Conservation (phyloP, 2,113 vertebrate species). For the Seriola dumerili region DNA sequence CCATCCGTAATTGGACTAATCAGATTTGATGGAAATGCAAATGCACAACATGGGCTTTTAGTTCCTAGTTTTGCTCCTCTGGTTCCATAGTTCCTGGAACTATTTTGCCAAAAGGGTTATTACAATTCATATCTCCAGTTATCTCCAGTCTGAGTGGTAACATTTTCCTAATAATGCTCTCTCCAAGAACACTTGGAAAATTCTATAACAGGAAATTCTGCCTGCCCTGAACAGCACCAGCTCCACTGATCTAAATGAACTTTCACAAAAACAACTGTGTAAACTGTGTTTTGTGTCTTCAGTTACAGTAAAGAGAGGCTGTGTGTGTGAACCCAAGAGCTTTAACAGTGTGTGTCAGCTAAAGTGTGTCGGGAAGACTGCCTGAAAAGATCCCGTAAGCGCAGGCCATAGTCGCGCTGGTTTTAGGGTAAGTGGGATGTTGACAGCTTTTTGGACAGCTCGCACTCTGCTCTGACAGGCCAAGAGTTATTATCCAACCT, state of each 20-base stretch:
- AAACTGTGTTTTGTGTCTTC: constrained; percentile 22
- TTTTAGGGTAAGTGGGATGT: constrained; percentile 81
- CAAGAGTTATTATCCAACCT: constrained; percentile 83
- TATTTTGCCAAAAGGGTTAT: neutral
- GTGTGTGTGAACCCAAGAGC: constrained; percentile 50
- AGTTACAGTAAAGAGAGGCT: constrained; percentile 29
- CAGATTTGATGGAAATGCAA: neutral
- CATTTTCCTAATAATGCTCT: neutral
- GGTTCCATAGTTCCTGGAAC: neutral
- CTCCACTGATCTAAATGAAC: constrained; percentile 16
- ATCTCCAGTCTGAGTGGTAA: neutral
- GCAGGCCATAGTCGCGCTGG: constrained; percentile 60
- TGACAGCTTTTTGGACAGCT: constrained; percentile 83
- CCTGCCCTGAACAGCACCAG: neutral
- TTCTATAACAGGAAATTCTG: neutral
- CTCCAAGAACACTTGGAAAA: neutral
- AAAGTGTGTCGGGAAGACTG: constrained; percentile 72
- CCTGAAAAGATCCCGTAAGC: constrained; percentile 77
- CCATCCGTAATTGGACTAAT: neutral
- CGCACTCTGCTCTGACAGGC: constrained; percentile 70
- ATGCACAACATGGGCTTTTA: neutral
- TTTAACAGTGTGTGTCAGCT: constrained; percentile 68
- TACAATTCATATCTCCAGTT: neutral
- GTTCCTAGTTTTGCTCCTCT: neutral
- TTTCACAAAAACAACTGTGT: constrained; percentile 28